These are phyloP conservation scores for Lymantria dispar DNA, from an alignment of 2,888 invertebrate genomes.

Conservation along the genomic window DNA sequence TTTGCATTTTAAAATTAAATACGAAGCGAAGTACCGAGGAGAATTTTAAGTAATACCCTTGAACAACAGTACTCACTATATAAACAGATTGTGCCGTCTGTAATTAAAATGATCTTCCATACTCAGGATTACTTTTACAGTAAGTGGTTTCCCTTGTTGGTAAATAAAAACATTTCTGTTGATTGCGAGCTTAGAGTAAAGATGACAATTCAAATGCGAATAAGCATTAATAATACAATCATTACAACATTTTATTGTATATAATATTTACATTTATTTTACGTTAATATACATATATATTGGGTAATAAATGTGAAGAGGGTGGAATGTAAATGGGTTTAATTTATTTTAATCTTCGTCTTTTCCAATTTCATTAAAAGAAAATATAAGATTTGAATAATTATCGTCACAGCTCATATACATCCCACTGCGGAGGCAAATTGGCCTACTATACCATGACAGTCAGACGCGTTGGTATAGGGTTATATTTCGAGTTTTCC, in stretches of 20 bases:
- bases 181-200: neutral
- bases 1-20: slow-evolving; percentile 59
- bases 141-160: neutral
- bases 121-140: neutral
- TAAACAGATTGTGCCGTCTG: neutral
- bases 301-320: too few relatives aligned
- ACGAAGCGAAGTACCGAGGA: slow-evolving; percentile 46
- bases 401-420: neutral
- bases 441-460: neutral
- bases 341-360: too few relatives aligned
- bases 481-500: too few relatives aligned
- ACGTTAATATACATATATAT: too few relatives aligned
- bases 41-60: slow-evolving; percentile 44
- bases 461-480: neutral
- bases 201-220: too few relatives aligned
- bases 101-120: neutral
- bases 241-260: too few relatives aligned
- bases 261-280: too few relatives aligned
- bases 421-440: neutral
- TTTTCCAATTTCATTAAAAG: too few relatives aligned
- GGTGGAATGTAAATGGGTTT: too few relatives aligned
- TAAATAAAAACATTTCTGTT: neutral
- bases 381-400: neutral
- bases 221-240: too few relatives aligned
- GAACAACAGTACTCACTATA: slow-evolving; percentile 34